phyloP scores from a whole-genome alignment of 2,113 vertebrate genomes.

The Alaudala cheleensis region DNA sequence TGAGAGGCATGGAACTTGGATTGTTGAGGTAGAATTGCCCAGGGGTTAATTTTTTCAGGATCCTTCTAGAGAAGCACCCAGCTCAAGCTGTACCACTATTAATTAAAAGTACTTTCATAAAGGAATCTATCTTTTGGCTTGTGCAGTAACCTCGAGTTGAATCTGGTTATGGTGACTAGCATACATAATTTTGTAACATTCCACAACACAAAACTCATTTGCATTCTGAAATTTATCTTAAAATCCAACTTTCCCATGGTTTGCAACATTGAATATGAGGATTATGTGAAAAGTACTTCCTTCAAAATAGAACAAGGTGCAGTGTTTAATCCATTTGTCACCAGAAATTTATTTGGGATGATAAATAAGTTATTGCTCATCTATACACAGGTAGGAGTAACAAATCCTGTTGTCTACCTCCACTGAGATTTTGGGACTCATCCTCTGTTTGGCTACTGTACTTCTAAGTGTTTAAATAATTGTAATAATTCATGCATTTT shows the following conservation, averaged over 20 bases:
- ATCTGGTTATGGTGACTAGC: neutral
- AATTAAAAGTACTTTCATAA: neutral
- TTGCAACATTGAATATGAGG: neutral
- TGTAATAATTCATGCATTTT: neutral
- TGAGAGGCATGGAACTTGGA: neutral
- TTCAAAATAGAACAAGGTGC: neutral
- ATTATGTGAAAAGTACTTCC: neutral
- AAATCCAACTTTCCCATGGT: neutral
- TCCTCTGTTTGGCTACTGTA: neutral
- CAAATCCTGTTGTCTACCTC: neutral
- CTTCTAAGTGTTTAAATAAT: neutral
- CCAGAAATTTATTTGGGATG: neutral
- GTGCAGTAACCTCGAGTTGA: neutral
- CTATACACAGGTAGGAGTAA: neutral
- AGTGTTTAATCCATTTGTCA: neutral
- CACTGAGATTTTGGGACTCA: neutral
- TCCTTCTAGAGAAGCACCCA: neutral
- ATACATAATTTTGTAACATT: accelerated
- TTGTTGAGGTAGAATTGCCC: neutral
- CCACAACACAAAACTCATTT: neutral
- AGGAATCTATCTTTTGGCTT: neutral
- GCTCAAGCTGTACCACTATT: neutral
- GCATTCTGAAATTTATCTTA: neutral
- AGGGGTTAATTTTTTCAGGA: neutral
- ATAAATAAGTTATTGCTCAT: neutral